Evolutionary conservation across 1,140 invertebrate species (phyloP).

Genomic region (Bicyclus anynana): DNA sequence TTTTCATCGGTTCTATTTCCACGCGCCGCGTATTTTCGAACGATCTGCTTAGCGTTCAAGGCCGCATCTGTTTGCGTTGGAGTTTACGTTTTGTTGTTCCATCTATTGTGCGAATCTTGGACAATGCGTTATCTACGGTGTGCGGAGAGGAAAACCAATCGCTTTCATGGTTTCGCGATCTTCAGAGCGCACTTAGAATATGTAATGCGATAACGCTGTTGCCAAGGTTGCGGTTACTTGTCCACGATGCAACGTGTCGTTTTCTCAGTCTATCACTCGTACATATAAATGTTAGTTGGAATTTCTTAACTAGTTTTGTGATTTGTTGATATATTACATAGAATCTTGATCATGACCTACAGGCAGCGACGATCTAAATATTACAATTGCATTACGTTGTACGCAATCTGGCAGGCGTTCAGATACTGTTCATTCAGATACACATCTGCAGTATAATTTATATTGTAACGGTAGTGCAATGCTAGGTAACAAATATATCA

Average conservation of each 20-base stretch:
- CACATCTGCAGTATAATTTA: background rate
- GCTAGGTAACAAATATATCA: background rate
- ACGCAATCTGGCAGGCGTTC: slow-evolving; percentile 54
- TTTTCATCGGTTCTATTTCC: slow-evolving; percentile 70
- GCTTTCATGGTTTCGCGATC: slow-evolving; percentile 52
- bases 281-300: background rate
- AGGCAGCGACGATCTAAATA: slow-evolving; percentile 44
- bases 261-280: background rate
- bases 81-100: slow-evolving; percentile 50
- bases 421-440: slow-evolving; percentile 54
- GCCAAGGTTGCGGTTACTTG: slow-evolving; percentile 33
- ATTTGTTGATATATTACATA: slow-evolving; percentile 6
- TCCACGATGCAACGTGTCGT: slow-evolving; percentile 13
- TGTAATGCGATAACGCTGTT: slow-evolving; percentile 44
- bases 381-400: slow-evolving; percentile 29
- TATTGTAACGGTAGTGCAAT: background rate
- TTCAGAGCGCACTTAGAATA: slow-evolving; percentile 44
- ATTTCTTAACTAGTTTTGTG: background rate
- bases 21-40: slow-evolving; percentile 67
- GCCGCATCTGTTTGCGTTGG: slow-evolving; percentile 65
- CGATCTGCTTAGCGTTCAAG: slow-evolving; percentile 71
- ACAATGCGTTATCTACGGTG: slow-evolving; percentile 29
- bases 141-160: slow-evolving; percentile 49
- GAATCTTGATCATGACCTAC: slow-evolving; percentile 55
- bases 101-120: slow-evolving; percentile 41